Evolutionary conservation across 1,140 invertebrate species (phyloP).

Genomic region (Drosophila biarmipes): DNA sequence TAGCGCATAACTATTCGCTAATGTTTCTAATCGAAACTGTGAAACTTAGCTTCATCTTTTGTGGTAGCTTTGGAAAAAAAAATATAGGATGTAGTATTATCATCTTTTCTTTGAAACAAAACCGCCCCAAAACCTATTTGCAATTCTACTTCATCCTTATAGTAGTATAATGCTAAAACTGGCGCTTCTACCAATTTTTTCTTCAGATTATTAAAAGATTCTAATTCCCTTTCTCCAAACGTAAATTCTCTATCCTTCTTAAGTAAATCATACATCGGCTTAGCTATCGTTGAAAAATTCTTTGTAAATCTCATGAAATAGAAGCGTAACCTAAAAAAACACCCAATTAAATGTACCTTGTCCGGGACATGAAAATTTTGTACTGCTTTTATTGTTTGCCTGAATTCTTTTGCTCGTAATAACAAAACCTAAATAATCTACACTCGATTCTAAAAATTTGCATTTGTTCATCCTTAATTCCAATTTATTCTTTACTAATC

Average conservation of each 20-base stretch:
- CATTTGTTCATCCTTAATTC: constrained; percentile 2
- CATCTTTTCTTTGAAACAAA: constrained; percentile 2
- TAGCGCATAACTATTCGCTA: not conserved
- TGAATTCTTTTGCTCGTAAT: not conserved
- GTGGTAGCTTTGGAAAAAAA: constrained; percentile 1
- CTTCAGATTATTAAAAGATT: constrained; percentile 53
- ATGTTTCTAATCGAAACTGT: not conserved
- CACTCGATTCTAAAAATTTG: not conserved
- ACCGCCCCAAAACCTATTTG: not conserved
- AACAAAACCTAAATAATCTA: not conserved
- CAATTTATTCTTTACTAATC: not conserved
- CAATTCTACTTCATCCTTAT: constrained; percentile 2
- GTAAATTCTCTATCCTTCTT: constrained; percentile 57
- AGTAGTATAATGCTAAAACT: constrained; percentile 56
- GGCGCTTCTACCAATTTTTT: constrained; percentile 46
- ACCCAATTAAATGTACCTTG: not conserved
- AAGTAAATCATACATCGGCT: constrained; percentile 58
- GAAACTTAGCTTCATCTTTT: constrained; percentile 1
- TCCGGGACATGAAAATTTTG: not conserved
- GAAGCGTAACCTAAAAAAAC: constrained; percentile 47
- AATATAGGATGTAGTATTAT: not conserved
- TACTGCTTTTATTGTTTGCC: not conserved
- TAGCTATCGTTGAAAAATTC: constrained; percentile 35
- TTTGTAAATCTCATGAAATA: constrained; percentile 31
- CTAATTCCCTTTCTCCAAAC: constrained; percentile 41